Evolutionary conservation across 2,113 vertebrate genomes (phyloP), one percentile per base, ranked within the genome.

Genomic region (Trematomus loennbergii): DNA sequence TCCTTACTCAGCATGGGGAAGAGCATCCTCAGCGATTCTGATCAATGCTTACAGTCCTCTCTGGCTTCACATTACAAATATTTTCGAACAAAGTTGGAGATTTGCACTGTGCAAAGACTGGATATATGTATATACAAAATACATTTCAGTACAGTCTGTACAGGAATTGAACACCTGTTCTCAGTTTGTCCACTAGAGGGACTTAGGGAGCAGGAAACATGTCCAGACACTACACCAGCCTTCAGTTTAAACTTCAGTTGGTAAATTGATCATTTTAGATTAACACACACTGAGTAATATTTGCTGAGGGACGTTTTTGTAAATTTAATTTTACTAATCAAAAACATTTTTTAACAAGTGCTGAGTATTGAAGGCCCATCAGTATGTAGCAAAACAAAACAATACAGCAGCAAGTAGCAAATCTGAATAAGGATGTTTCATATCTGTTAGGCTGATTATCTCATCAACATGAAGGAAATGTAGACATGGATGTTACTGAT

Each of bases 121-220:
- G 25, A 58, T 33, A n/a, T 12, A 45, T 68, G 17, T n/a, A n/a
- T 65, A 0, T 50, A 54, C 61, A 52, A 64, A 49, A 16, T 29
- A 20, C 12, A 73, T 79, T 43, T 66, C 49, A 72, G 3, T 5
- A 9, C 36, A 72, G 17, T 29, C 29, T 29, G 29, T 8, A 57
- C 5, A 22, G 59, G 18, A 67, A 36, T 2, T 29, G 18, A 12
- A 12, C 2, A 16, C 5, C 6, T 45, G n/a, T 86, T 76, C 82
- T 75, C 0, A 8, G 2, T 84, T 64, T 78, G 73, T 76, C 93
- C 95, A 93, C 94, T 90, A 94, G 95, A 94, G 93, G 92, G 93
- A 67, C 58, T 8, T 57, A 80, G 79, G 92, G 93, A 90, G 91
- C 87, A 94, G 72, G 77, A 75, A 75, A 76, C 49, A 25, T 60